Evolutionary conservation across 2,797 vertebrate genomes (phyloP).

Genomic region (Borostomias antarcticus): DNA sequence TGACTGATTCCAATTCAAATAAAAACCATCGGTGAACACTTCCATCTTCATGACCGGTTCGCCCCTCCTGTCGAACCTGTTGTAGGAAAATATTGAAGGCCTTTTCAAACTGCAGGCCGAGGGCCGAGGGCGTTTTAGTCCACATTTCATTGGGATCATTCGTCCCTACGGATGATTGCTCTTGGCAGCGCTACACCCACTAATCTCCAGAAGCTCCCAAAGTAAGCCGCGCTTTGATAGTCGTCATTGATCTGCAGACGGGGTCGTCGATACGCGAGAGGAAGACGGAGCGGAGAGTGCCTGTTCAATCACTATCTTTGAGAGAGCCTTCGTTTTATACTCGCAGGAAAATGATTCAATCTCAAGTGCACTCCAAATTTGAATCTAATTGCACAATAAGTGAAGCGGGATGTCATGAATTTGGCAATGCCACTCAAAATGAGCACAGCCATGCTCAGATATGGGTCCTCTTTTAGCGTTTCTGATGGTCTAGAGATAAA

Average conservation of each 20-base stretch:
- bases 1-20: background rate
- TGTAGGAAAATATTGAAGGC: background rate
- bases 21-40: too few species aligned
- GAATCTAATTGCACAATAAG: background rate
- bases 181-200: background rate
- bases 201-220: background rate
- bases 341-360: background rate
- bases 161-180: background rate
- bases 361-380: background rate
- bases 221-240: background rate
- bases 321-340: background rate
- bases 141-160: background rate
- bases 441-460: background rate
- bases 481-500: too few species aligned
- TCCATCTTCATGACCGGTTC: too few species aligned
- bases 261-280: background rate
- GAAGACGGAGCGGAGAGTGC: background rate
- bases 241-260: background rate
- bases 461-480: background rate
- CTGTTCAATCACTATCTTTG: background rate
- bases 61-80: background rate
- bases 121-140: background rate
- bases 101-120: background rate
- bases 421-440: slow-evolving; percentile 2
- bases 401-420: background rate